A percentile compares a stretch with the other conserved stretches of the same genome.
phyloP scores from a whole-genome alignment of 2,797 vertebrate species.

The Choloepus didactylus region DNA sequence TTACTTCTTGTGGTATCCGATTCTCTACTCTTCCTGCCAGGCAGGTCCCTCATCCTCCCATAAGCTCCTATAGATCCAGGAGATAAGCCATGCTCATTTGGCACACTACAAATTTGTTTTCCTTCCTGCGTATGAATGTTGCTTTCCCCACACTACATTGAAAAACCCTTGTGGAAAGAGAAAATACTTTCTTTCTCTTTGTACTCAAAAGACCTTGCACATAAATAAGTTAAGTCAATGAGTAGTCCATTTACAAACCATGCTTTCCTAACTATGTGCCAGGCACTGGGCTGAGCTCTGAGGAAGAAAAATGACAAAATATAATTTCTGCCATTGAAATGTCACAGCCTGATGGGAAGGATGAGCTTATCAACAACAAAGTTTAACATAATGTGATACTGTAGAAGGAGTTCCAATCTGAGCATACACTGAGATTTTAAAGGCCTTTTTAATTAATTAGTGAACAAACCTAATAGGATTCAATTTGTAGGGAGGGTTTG shows the following conservation, averaged over 20 bases:
- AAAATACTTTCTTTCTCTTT: not conserved
- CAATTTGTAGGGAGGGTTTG: not conserved
- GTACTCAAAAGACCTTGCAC: not conserved
- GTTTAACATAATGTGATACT: not conserved
- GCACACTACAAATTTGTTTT: not conserved
- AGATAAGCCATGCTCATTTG: not conserved
- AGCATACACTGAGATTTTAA: not conserved
- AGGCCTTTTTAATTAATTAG: not conserved
- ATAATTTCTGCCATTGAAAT: not conserved
- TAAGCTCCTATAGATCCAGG: not conserved
- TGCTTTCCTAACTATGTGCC: not conserved
- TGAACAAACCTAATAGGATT: not conserved
- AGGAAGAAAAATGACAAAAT: not conserved
- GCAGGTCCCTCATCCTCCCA: not conserved
- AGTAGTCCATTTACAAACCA: not conserved
- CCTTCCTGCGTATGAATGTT: not conserved
- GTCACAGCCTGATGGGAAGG: not conserved
- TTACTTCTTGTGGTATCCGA: not conserved
- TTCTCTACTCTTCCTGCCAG: not conserved
- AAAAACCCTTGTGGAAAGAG: not conserved
- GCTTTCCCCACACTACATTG: accelerated
- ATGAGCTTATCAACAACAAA: not conserved
- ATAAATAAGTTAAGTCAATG: not conserved
- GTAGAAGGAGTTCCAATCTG: not conserved
- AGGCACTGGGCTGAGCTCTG: not conserved